These are phyloP conservation scores for Tenthredo scrophulariae DNA, from an alignment of 2,888 invertebrate species.

Conservation along the genomic window DNA sequence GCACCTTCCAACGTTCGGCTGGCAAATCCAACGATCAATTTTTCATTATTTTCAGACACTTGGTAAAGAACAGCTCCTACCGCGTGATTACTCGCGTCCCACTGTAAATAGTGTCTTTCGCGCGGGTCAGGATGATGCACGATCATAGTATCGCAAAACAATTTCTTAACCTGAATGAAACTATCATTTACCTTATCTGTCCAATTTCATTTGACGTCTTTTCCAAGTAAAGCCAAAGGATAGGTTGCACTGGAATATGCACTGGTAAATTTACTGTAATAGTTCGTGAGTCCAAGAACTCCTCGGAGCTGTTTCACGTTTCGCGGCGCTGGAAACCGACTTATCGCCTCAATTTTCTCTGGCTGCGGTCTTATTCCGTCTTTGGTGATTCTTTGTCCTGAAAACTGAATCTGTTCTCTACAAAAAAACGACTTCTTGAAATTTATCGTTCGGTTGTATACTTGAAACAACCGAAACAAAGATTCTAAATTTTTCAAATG, in stretches of 20 bases:
- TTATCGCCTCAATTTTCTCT: no score
- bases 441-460: no score
- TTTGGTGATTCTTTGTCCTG: no score
- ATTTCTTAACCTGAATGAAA: background rate
- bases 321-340: no score
- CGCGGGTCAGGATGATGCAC: background rate
- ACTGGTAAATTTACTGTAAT: no score
- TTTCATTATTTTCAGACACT: background rate
- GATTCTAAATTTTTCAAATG: no score
- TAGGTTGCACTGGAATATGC: background rate
- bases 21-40: background rate
- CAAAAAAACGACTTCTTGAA: no score
- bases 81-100: conserved; percentile 28
- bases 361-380: no score
- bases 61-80: conserved; percentile 1
- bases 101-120: background rate
- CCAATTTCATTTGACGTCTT: background rate
- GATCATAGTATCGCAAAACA: conserved; percentile 15
- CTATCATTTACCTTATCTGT: background rate
- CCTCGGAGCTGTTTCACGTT: no score
- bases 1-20: conserved; percentile 43
- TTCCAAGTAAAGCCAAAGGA: background rate
- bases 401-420: no score
- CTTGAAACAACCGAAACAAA: no score
- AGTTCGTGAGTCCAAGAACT: no score